Percentiles rank a stretch among this genome's conserved stretches.
Evolutionary conservation across 2,797 vertebrate species (phyloP).

Genomic region (Dromococcyx pavoninus): DNA sequence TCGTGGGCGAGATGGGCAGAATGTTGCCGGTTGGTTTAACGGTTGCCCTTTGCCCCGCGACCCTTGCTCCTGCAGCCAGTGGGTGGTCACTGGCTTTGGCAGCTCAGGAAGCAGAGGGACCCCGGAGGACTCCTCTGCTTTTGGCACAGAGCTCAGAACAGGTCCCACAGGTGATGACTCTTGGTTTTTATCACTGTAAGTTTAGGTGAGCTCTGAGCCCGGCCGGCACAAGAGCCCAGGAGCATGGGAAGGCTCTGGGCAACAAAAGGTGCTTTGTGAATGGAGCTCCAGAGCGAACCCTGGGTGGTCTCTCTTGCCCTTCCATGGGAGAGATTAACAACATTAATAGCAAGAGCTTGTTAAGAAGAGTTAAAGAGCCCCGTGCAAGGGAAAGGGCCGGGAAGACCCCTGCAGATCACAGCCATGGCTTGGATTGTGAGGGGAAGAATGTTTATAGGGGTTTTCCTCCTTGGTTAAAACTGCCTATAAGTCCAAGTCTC

Average conservation of each 20-base stretch:
- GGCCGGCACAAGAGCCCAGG: fast-evolving
- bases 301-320: slow-evolving; percentile 27
- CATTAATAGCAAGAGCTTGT: background rate
- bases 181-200: fast-evolving
- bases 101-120: background rate
- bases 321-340: background rate
- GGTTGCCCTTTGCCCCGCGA: background rate
- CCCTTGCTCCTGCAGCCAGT: background rate
- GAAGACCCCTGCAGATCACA: background rate
- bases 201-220: background rate
- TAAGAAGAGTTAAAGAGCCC: background rate
- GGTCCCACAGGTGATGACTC: fast-evolving
- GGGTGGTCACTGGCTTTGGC: too few species aligned
- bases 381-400: background rate
- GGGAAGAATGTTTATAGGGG: background rate
- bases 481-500: background rate
- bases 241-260: background rate
- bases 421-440: background rate
- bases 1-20: background rate
- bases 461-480: background rate
- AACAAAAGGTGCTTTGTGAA: slow-evolving; percentile 41
- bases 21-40: fast-evolving
- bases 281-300: background rate
- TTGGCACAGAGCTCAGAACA: background rate
- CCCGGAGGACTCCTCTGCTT: background rate